These are phyloP conservation scores for Brachyalestes nurse DNA, from an alignment of 2,797 vertebrate genomes.

Conservation along the genomic window DNA sequence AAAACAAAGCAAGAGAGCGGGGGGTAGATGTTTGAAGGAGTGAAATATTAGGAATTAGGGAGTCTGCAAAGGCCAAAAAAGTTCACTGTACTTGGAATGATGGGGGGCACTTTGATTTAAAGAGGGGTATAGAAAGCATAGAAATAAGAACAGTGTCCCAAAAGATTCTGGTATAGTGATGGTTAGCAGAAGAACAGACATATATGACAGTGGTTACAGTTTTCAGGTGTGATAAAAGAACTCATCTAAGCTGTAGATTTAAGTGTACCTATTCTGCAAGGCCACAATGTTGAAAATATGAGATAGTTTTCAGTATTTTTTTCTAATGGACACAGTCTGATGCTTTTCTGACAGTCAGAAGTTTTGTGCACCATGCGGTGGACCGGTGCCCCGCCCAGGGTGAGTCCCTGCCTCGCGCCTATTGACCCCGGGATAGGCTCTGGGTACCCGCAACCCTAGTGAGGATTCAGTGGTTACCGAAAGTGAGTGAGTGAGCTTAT, in stretches of 20 bases:
- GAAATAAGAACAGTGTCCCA: neutral
- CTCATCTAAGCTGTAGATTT: neutral
- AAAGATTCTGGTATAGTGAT: neutral
- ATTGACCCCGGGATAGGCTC: too few relatives aligned
- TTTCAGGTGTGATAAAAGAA: neutral
- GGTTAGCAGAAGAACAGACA: neutral
- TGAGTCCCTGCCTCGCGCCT: too few relatives aligned
- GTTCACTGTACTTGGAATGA: neutral
- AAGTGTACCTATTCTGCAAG: too few relatives aligned
- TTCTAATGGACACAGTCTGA: too few relatives aligned
- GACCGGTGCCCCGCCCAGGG: too few relatives aligned
- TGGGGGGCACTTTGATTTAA: neutral
- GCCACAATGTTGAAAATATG: too few relatives aligned
- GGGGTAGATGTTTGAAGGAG: neutral
- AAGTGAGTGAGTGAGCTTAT: too few relatives aligned
- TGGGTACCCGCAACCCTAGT: too few relatives aligned
- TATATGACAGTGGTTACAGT: neutral
- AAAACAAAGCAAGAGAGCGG: conserved; percentile 14
- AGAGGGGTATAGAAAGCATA: neutral
- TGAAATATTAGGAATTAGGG: neutral
- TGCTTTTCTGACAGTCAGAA: too few relatives aligned
- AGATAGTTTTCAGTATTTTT: too few relatives aligned
- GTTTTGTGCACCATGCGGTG: too few relatives aligned
- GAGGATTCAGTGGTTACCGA: too few relatives aligned
- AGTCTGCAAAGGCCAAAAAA: neutral